Percentiles rank a stretch among this genome's conserved stretches.
These are phyloP conservation scores for Aphidius gifuensis DNA, from an alignment of 1,140 invertebrate species.

Conservation along the genomic window DNA sequence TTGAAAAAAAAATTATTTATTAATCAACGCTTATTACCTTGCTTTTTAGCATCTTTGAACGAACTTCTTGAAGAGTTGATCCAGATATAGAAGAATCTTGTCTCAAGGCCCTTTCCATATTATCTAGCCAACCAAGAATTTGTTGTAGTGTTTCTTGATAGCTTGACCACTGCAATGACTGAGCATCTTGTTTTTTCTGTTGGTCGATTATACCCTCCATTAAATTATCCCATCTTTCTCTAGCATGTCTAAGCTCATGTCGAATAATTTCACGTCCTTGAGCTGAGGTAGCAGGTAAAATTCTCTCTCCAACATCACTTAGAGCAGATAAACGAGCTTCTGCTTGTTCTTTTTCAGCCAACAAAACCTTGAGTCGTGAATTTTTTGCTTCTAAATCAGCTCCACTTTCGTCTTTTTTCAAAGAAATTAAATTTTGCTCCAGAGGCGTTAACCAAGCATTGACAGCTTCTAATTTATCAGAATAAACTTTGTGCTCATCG, in stretches of 20 bases:
- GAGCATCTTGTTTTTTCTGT: slow-evolving; percentile 80
- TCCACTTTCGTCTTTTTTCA: slow-evolving; percentile 55
- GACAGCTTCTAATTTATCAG: slow-evolving; percentile 73
- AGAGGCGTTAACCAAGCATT: slow-evolving; percentile 73
- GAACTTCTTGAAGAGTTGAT: slow-evolving; percentile 79
- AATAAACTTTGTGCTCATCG: slow-evolving; percentile 79
- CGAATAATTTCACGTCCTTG: slow-evolving; percentile 84
- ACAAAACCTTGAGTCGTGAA: slow-evolving; percentile 70
- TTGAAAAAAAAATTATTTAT: neutral
- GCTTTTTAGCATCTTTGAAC: slow-evolving; percentile 81
- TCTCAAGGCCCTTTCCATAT: slow-evolving; percentile 77
- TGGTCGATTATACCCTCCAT: slow-evolving; percentile 76
- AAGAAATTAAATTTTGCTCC: slow-evolving; percentile 67
- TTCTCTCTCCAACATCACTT: slow-evolving; percentile 75
- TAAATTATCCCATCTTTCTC: slow-evolving; percentile 82
- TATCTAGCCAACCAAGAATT: slow-evolving; percentile 80
- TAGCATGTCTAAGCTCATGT: slow-evolving; percentile 71
- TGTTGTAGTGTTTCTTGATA: slow-evolving; percentile 84
- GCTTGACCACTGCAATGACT: slow-evolving; percentile 77
- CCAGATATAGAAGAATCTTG: slow-evolving; percentile 68
- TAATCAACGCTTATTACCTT: slow-evolving; percentile 56
- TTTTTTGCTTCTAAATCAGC: slow-evolving; percentile 59
- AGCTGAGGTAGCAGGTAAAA: slow-evolving; percentile 87
- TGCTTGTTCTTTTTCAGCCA: slow-evolving; percentile 80
- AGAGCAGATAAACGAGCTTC: slow-evolving; percentile 72